phyloP scores from a whole-genome alignment of 2,888 invertebrate species.

The Tachina lurida region DNA sequence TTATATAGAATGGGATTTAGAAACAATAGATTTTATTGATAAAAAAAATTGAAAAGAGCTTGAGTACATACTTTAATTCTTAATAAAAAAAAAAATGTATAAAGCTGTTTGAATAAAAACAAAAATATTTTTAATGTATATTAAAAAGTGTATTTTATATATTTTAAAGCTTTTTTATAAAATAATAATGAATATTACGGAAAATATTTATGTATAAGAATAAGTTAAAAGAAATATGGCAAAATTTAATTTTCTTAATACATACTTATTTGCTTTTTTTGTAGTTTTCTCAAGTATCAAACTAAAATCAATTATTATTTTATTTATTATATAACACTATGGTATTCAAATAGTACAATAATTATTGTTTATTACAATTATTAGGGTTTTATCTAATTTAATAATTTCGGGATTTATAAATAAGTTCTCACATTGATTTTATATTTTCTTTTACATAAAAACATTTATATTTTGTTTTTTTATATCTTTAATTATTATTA shows the following conservation, averaged over 20 bases:
- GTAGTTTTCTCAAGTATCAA: slow-evolving; percentile 28
- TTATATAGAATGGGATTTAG: background rate
- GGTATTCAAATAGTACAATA: slow-evolving; percentile 41
- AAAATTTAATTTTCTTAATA: slow-evolving; percentile 52
- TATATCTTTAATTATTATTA: slow-evolving; percentile 25
- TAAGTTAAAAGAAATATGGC: slow-evolving; percentile 39
- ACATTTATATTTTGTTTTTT: slow-evolving; percentile 61
- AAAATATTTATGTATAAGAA: background rate
- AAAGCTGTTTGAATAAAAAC: slow-evolving; percentile 19
- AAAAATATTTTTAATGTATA: slow-evolving; percentile 11
- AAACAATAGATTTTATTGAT: background rate
- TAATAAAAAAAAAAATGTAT: slow-evolving; percentile 3
- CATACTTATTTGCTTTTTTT: slow-evolving; percentile 8
- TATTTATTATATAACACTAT: slow-evolving; percentile 45
- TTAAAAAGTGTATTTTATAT: slow-evolving; percentile 4
- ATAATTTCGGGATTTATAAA: slow-evolving; percentile 28
- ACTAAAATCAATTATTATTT: slow-evolving; percentile 48
- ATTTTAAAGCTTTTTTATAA: slow-evolving; percentile 46
- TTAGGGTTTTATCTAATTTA: slow-evolving; percentile 53
- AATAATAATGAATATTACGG: slow-evolving; percentile 12
- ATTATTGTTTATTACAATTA: slow-evolving; percentile 66
- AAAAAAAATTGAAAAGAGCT: background rate
- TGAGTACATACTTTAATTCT: background rate
- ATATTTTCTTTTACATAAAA: slow-evolving; percentile 61
- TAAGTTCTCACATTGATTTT: slow-evolving; percentile 67